phyloP scores from a whole-genome alignment of 1,140 invertebrate species.

The Leptinotarsa texana region DNA sequence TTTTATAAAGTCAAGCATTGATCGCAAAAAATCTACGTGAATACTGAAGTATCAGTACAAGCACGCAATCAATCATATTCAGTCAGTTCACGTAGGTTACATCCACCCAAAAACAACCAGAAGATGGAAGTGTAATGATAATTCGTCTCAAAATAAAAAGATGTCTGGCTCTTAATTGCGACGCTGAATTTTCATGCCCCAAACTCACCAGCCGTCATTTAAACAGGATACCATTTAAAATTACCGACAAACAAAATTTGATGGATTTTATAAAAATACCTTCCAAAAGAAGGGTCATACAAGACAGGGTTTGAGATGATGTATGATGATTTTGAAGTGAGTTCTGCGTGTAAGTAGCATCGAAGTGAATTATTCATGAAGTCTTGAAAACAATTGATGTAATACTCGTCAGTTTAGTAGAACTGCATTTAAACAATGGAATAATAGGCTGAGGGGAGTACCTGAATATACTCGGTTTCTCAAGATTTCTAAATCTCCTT shows the following conservation, averaged over 20 bases:
- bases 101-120: slow-evolving; percentile 7
- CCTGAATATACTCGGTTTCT: too few relatives aligned
- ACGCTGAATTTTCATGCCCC: slow-evolving; percentile 17
- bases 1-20: not conserved
- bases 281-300: not conserved
- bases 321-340: not conserved
- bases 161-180: slow-evolving; percentile 20
- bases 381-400: not conserved
- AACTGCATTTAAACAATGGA: too few relatives aligned
- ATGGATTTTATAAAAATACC: not conserved
- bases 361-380: slow-evolving; percentile 1
- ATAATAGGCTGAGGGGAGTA: too few relatives aligned
- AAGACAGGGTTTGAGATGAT: not conserved
- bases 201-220: not conserved
- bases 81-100: slow-evolving; percentile 12
- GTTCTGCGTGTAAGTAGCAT: not conserved
- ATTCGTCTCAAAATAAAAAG: slow-evolving; percentile 16
- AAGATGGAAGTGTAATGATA: slow-evolving; percentile 15
- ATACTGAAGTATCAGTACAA: not conserved
- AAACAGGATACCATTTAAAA: slow-evolving; percentile 6
- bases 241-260: slow-evolving; percentile 8
- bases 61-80: slow-evolving; percentile 2
- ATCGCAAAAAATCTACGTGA: not conserved
- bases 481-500: too few relatives aligned
- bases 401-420: not conserved